A percentile compares a stretch with the other conserved stretches of the same genome.
Evolutionary conservation across 2,113 vertebrate genomes (phyloP).

Genomic region (Pycnonotus jocosus): DNA sequence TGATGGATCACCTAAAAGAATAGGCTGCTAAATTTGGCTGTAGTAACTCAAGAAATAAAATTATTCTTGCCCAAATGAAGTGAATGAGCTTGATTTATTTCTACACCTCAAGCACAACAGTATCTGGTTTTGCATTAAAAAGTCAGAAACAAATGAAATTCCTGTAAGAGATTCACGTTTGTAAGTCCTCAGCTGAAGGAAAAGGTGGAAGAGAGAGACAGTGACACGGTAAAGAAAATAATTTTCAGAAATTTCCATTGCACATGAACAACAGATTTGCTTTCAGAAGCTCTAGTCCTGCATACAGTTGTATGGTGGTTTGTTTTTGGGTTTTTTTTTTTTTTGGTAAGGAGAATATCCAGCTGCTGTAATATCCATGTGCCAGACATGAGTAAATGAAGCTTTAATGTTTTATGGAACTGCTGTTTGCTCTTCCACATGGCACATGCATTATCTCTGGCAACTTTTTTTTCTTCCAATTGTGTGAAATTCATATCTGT

Average conservation of each 20-base stretch:
- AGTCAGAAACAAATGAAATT: background rate
- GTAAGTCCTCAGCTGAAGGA: background rate
- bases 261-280: background rate
- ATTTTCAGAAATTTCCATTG: background rate
- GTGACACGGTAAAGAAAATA: background rate
- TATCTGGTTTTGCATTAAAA: background rate
- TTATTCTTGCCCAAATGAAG: background rate
- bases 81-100: background rate
- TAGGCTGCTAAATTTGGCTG: background rate
- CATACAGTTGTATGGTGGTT: too few relatives aligned
- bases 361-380: background rate
- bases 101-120: background rate
- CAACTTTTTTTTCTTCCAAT: accelerated
- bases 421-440: background rate
- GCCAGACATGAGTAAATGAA: background rate
- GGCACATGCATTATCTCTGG: background rate
- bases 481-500: background rate
- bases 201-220: background rate
- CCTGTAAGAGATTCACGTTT: background rate
- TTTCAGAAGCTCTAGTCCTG: background rate
- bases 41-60: background rate
- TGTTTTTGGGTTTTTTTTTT: background rate
- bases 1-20: background rate
- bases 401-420: background rate
- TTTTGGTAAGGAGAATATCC: background rate